phyloP scores from a whole-genome alignment of 2,797 vertebrate genomes.

The Todus mexicanus region DNA sequence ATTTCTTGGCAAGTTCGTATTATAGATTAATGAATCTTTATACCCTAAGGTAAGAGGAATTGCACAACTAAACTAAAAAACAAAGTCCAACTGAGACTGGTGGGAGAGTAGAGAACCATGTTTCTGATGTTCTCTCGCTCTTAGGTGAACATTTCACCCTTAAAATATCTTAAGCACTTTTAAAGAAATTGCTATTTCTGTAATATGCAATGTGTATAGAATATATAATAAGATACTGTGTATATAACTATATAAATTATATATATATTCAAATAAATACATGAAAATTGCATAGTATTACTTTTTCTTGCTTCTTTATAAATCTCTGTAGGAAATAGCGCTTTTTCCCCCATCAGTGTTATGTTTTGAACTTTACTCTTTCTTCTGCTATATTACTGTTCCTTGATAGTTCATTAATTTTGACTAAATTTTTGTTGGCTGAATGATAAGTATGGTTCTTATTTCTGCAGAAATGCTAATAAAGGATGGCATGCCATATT shows the following conservation, averaged over 20 bases:
- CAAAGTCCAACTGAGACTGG: neutral
- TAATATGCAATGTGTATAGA: neutral
- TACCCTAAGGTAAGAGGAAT: neutral
- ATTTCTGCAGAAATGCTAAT: conserved; percentile 53
- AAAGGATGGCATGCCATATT: conserved; percentile 31
- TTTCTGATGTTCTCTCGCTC: neutral
- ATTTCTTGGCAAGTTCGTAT: neutral
- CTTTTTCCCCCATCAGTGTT: neutral
- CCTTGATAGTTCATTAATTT: conserved; percentile 29
- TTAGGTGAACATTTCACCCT: neutral
- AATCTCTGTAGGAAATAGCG: neutral
- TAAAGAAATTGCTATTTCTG: neutral
- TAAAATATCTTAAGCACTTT: neutral
- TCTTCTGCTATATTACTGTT: neutral
- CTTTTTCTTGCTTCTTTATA: neutral
- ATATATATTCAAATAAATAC: neutral
- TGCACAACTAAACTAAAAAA: neutral
- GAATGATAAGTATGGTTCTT: conserved; percentile 11
- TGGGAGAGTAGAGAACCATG: neutral
- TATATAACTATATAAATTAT: neutral
- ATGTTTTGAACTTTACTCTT: neutral
- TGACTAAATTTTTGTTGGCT: conserved; percentile 30
- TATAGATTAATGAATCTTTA: neutral
- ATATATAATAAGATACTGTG: neutral
- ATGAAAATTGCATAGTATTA: neutral